Base-by-base conservation (phyloP, 2,888 invertebrate species). In the Lasioglossum zephyrum region DNA sequence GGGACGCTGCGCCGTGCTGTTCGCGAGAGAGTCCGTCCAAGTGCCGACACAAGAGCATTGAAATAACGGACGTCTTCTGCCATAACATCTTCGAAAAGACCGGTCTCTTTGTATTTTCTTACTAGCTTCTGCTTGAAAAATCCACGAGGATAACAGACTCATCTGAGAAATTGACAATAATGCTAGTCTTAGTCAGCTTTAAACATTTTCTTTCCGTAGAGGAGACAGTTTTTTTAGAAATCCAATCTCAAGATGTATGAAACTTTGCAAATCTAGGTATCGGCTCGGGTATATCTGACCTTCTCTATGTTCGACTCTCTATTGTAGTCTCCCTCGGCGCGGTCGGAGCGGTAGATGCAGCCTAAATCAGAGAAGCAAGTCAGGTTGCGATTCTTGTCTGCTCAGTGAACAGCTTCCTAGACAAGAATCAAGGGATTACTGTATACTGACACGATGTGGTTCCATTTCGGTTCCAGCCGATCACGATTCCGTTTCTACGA, bases 381-480 rank as follows among this genome's bases (percentile, higher is more conserved):
- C 31, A 31, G 31, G 31, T 31, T 31, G 31, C 31, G 31, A 31
- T 31, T 31, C 31, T 31, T 31, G 31, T 31, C 31, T 31, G 31
- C 31, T 31, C 1, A 31, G 31, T 31, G 31, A 31, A 31, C 31
- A 31, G 31, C 31, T 31, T 31, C 31, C 31, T 31, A 31, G 31
- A 31, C 31, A 31, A 31, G 31, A 31, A 31, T 31, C 31, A 31
- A 31, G 31, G 31, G 31, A 31, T 31, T 31, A 31, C 31, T 31
- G 31, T 31, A 31, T 31, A 31, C 31, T 31, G 31, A 31, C 31
- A 31, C 31, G 31, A 31, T 31, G 31, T 31, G 31, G 31, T 31
- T 31, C 31, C 85, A 87, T 90, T 88, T 88, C 90, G 86, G 87
- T 90, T 90, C 87, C 85, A 79, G 76, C n/a, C 80, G 80, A 85